Percentiles rank a stretch among this genome's conserved stretches.
These are phyloP conservation scores for Zingel zingel DNA, from an alignment of 2,113 vertebrate species.

Conservation along the genomic window DNA sequence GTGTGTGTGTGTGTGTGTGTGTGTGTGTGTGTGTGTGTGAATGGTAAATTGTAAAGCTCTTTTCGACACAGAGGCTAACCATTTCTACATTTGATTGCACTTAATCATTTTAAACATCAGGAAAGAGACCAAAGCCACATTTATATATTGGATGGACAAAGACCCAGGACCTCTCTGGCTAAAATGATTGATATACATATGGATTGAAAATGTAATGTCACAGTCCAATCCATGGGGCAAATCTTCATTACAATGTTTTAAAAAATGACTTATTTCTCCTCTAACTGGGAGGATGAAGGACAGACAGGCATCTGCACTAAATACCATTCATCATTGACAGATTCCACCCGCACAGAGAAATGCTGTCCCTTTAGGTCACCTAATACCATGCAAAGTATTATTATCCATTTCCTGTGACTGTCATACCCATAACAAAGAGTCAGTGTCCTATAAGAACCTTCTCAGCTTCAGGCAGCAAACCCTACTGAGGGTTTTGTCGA, in stretches of 20 bases:
- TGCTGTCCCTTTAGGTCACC: not conserved
- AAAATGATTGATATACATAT: slow-evolving; percentile 3
- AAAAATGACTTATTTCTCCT: not conserved
- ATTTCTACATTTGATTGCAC: too few relatives aligned
- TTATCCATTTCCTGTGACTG: slow-evolving; percentile 16
- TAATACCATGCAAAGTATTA: slow-evolving; percentile 1
- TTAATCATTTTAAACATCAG: too few relatives aligned
- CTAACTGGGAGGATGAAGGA: not conserved
- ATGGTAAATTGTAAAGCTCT: too few relatives aligned
- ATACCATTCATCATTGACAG: slow-evolving; percentile 3
- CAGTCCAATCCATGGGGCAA: not conserved
- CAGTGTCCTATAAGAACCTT: not conserved
- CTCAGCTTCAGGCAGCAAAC: not conserved
- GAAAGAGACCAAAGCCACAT: too few relatives aligned
- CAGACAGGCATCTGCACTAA: not conserved
- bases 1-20: too few relatives aligned
- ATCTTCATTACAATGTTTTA: not conserved
- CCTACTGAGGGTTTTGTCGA: not conserved
- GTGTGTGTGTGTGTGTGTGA: too few relatives aligned
- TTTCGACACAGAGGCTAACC: too few relatives aligned
- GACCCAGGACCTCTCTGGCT: not conserved
- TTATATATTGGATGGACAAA: slow-evolving; percentile 48
- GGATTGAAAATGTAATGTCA: slow-evolving; percentile 6
- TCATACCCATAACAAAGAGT: not conserved
- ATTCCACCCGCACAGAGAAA: slow-evolving; percentile 1